Conservation (phyloP, 1,140 invertebrate species). For the Belonocnema kinseyi region DNA sequence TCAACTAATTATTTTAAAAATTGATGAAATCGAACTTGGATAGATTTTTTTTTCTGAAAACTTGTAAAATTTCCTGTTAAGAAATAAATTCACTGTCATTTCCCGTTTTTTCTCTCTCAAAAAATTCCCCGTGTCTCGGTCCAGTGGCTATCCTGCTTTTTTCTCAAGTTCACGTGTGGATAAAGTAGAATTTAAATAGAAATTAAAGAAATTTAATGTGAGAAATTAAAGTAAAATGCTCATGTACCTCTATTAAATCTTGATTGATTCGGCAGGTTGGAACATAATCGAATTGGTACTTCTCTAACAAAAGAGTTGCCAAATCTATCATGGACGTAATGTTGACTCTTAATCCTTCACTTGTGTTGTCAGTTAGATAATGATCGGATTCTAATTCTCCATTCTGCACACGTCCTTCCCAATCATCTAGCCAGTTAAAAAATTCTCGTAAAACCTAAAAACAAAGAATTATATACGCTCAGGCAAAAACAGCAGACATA, state of each 20-base stretch:
- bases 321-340: constrained; percentile 38
- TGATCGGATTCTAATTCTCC: constrained; percentile 3
- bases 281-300: constrained; percentile 39
- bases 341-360: constrained; percentile 41
- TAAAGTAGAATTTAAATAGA: no score
- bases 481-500: background rate
- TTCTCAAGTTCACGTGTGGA: no score
- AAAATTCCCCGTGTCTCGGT: no score
- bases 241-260: constrained; percentile 46
- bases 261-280: constrained; percentile 42
- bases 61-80: no score
- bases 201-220: no score
- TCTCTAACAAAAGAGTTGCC: no score
- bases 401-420: constrained; percentile 38
- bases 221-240: background rate
- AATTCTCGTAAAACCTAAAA: constrained; percentile 38
- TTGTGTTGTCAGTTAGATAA: background rate
- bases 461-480: constrained; percentile 9
- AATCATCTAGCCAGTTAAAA: constrained; percentile 38
- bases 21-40: no score
- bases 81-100: no score
- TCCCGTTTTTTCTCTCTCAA: no score
- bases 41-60: no score
- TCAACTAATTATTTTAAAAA: no score
- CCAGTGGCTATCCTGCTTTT: no score